Conservation (phyloP, 2,113 vertebrate genomes). For the Dipodomys spectabilis region DNA sequence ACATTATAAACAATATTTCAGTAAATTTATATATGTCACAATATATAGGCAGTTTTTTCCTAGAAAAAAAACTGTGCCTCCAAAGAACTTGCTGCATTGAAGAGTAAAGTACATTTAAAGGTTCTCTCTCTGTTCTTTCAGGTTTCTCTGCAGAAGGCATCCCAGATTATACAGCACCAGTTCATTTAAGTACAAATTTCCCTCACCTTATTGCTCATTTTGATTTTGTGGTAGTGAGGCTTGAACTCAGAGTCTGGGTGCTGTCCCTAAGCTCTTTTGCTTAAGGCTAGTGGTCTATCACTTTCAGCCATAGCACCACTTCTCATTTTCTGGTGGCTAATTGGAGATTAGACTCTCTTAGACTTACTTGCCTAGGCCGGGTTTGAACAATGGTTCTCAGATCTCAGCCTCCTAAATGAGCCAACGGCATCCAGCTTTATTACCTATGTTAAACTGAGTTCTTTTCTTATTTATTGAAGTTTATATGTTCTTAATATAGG, state of each 20-base stretch:
- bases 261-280: too few relatives aligned
- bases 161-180: not conserved
- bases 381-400: too few relatives aligned
- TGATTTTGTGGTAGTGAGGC: too few relatives aligned
- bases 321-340: too few relatives aligned
- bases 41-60: not conserved
- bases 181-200: not conserved
- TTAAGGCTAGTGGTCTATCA: too few relatives aligned
- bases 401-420: too few relatives aligned
- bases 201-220: not conserved
- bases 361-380: too few relatives aligned
- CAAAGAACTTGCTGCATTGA: constrained; percentile 11
- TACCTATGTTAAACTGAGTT: too few relatives aligned
- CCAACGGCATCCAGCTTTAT: too few relatives aligned
- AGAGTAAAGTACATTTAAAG: constrained; percentile 1
- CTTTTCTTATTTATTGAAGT: not conserved
- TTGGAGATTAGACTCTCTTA: too few relatives aligned
- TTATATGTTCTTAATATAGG: not conserved
- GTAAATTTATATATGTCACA: not conserved
- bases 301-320: too few relatives aligned
- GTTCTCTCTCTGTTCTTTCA: not conserved
- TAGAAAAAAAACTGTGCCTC: not conserved
- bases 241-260: too few relatives aligned
- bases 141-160: not conserved
- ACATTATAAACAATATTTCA: constrained; percentile 13